A percentile compares a stretch with the other conserved stretches of the same genome.
Conservation (phyloP, 2,113 vertebrate genomes). For the Manacus vitellinus region DNA sequence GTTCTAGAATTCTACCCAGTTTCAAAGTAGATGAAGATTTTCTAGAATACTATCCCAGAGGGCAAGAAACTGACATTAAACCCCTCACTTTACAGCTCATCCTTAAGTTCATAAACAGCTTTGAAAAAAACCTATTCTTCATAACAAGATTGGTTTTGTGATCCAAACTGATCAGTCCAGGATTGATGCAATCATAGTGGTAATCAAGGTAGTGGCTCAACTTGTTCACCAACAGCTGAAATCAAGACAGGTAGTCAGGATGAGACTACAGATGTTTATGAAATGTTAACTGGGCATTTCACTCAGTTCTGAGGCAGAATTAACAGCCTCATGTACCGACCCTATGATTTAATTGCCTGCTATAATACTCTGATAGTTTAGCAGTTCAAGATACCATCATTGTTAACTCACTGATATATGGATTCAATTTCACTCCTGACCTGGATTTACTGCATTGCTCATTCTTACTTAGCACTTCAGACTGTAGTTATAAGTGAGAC, state of each 20-base stretch:
- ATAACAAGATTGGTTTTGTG: neutral
- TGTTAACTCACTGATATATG: constrained; percentile 36
- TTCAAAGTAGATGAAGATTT: neutral
- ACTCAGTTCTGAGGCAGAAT: constrained; percentile 7
- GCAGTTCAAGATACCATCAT: constrained; percentile 23
- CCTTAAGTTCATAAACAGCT: neutral
- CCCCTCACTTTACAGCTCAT: neutral
- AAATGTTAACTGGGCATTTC: constrained; percentile 29
- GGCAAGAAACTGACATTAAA: neutral
- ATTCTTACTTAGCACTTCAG: constrained; percentile 21
- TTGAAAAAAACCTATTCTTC: neutral
- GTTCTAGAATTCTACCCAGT: neutral
- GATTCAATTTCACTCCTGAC: constrained; percentile 40
- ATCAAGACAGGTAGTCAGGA: neutral
- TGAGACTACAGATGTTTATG: constrained; percentile 7
- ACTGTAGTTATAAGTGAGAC: neutral
- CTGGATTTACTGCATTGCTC: constrained; percentile 35
- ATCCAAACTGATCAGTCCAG: neutral
- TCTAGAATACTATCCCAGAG: neutral
- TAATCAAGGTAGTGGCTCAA: neutral
- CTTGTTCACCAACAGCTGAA: neutral
- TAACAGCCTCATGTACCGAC: neutral
- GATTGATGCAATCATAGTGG: neutral
- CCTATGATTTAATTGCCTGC: constrained; percentile 55
- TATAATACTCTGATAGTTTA: constrained; percentile 42